These are phyloP conservation scores for Baronia brevicornis DNA, from an alignment of 2,888 invertebrate species.

Conservation along the genomic window DNA sequence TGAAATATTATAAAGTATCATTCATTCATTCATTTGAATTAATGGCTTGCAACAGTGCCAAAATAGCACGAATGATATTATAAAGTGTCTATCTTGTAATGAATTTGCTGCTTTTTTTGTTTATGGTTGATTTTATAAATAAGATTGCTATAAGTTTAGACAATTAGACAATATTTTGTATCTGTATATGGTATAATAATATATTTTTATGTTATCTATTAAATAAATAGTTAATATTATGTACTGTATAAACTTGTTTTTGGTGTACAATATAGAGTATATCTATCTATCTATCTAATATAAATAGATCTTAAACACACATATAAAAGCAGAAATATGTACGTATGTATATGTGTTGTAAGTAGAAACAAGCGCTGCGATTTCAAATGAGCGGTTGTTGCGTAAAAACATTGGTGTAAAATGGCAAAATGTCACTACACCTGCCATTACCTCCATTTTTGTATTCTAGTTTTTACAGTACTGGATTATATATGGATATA, in stretches of 20 bases:
- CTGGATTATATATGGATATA: not conserved
- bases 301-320: too few species aligned
- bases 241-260: not conserved
- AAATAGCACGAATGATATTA: too few species aligned
- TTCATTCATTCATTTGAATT: too few species aligned
- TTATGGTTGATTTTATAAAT: too few species aligned
- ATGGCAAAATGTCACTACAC: slow-evolving; percentile 19
- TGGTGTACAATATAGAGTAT: too few species aligned
- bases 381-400: slow-evolving; percentile 14
- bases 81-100: too few species aligned
- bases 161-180: too few species aligned
- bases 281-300: too few species aligned
- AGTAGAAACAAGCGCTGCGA: slow-evolving; percentile 11
- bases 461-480: slow-evolving; percentile 2
- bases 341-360: slow-evolving; percentile 9
- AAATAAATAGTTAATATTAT: slow-evolving; percentile 11
- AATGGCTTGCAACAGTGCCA: too few species aligned
- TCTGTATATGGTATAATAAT: slow-evolving; percentile 7
- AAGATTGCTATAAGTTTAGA: too few species aligned
- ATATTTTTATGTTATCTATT: slow-evolving; percentile 13
- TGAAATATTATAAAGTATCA: slow-evolving; percentile 4
- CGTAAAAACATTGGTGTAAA: slow-evolving; percentile 13
- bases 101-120: too few species aligned
- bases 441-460: slow-evolving; percentile 19
- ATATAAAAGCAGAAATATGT: too few species aligned